A percentile compares a stretch with the other conserved stretches of the same genome.
Evolutionary conservation across 2,888 invertebrate species (phyloP).

Genomic region (Proisotoma minuta): DNA sequence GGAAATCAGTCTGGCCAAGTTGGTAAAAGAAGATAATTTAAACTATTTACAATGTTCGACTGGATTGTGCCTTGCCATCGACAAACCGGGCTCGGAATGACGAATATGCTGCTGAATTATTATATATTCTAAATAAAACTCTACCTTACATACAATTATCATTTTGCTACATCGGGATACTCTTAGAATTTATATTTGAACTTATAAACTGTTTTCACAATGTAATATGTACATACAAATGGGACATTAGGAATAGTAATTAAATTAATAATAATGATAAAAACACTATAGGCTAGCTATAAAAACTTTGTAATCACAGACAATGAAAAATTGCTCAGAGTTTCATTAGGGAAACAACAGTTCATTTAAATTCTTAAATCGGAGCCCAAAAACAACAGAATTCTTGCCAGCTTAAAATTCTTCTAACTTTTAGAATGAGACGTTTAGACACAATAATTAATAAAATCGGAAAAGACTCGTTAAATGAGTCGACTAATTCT

Average conservation of each 20-base stretch:
- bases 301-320: slow-evolving; percentile 18
- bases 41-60: slow-evolving; percentile 12
- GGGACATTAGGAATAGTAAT: not conserved
- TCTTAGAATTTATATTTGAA: slow-evolving; percentile 13
- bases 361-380: slow-evolving; percentile 5
- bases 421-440: not conserved
- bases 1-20: slow-evolving; percentile 5
- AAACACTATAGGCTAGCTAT: not conserved
- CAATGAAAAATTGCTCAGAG: slow-evolving; percentile 15
- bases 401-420: slow-evolving; percentile 1
- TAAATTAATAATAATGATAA: not conserved
- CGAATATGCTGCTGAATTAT: slow-evolving; percentile 3
- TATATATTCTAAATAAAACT: not conserved
- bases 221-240: slow-evolving; percentile 6
- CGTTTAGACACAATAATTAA: slow-evolving; percentile 13
- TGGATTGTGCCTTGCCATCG: slow-evolving; percentile 16
- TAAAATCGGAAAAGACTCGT: not conserved
- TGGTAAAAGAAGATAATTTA: slow-evolving; percentile 1
- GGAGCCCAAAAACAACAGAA: slow-evolving; percentile 10
- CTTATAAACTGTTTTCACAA: slow-evolving; percentile 14
- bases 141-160: not conserved
- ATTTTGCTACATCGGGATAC: not conserved
- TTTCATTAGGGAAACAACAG: slow-evolving; percentile 1
- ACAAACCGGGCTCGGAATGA: slow-evolving; percentile 7
- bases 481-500: slow-evolving; percentile 1